Conservation (phyloP, 2,113 vertebrate species). For the human region GRCh38 chr2:5442001-5442500, state of each 20-base stretch:
- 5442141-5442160: not conserved
- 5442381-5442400: not conserved
- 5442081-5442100: not conserved
- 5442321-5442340: accelerated
- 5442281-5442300: not conserved
- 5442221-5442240: accelerated
- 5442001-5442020: constrained; percentile 29
- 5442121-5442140: too few species aligned
- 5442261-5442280: not conserved
- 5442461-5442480: not conserved
- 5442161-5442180: accelerated
- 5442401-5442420: accelerated
- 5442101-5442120: not conserved
- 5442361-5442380: accelerated
- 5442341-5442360: accelerated
- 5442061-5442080: not conserved
- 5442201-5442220: not conserved
- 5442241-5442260: not conserved
- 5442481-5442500: not conserved
- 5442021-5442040: not conserved
- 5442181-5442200: not conserved
- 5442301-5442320: not conserved
- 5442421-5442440: not conserved
- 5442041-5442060: not conserved
- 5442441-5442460: accelerated